phyloP scores from a whole-genome alignment of 2,888 invertebrate species.

The Coelopa pilipes region DNA sequence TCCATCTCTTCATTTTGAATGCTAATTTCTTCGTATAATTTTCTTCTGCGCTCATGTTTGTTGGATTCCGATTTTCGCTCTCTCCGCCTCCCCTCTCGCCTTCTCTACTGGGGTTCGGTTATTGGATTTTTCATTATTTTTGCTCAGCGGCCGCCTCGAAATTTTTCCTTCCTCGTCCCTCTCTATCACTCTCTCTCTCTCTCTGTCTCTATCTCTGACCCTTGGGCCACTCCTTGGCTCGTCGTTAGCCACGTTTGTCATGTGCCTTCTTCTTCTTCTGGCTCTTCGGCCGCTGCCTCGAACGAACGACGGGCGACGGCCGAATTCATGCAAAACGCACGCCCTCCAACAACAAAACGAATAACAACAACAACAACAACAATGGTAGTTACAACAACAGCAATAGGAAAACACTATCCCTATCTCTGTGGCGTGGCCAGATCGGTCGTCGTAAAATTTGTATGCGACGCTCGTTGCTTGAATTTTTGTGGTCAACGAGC shows the following conservation, averaged over 20 bases:
- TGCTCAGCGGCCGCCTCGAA: background rate
- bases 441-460: conserved; percentile 11
- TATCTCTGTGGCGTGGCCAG: no score
- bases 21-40: no score
- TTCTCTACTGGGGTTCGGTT: background rate
- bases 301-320: no score
- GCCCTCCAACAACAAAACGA: no score
- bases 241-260: background rate
- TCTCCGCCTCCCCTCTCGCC: background rate
- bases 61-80: background rate
- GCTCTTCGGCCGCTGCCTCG: no score
- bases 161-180: background rate
- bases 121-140: background rate
- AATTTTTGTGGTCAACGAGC: conserved; percentile 25
- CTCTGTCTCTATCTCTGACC: background rate
- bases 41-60: no score
- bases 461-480: conserved; percentile 26
- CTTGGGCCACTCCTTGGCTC: background rate
- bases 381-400: no score
- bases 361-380: no score
- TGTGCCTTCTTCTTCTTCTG: no score
- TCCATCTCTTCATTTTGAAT: no score
- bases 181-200: background rate
- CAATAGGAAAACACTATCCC: no score
- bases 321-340: no score